Conservation (phyloP, 2,797 vertebrate species). For the Xenentodon cancila region DNA sequence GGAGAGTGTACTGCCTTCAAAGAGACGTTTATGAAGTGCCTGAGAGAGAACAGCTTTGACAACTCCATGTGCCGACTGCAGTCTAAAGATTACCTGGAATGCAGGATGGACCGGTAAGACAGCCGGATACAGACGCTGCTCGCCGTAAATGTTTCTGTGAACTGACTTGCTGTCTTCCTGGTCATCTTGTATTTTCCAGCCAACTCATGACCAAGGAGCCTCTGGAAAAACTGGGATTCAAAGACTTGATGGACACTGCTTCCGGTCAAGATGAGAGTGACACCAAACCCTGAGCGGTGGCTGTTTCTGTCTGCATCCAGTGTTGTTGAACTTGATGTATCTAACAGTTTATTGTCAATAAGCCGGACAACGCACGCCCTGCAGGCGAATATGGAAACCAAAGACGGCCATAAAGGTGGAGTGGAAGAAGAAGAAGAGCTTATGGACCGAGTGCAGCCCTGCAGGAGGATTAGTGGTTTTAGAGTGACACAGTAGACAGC, state of each 20-base stretch:
- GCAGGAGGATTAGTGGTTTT: not conserved
- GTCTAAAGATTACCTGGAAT: conserved; percentile 88
- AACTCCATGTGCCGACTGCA: conserved; percentile 84
- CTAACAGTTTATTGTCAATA: not conserved
- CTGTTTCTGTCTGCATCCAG: not conserved
- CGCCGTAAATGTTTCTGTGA: not conserved
- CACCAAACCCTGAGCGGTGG: conserved; percentile 47
- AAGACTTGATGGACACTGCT: conserved; percentile 81
- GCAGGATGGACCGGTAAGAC: conserved; percentile 88
- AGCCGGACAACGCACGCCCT: not conserved
- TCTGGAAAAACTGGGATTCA: conserved; percentile 90
- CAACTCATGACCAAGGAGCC: conserved; percentile 92
- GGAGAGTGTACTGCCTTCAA: conserved; percentile 90
- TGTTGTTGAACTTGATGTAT: not conserved
- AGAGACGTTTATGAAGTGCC: conserved; percentile 88
- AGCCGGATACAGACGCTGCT: not conserved
- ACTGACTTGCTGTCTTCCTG: not conserved
- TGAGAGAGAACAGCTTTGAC: conserved; percentile 82
- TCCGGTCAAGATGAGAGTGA: conserved; percentile 62
- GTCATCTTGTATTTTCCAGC: conserved; percentile 35
- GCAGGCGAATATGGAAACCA: not conserved
- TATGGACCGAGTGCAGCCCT: not conserved
- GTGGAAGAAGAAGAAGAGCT: not conserved
- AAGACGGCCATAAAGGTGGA: not conserved
- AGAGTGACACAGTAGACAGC: not conserved